A percentile compares a stretch with the other conserved stretches of the same genome.
Conservation (phyloP, 2,797 vertebrate species). For the Poliocrania exsul region DNA sequence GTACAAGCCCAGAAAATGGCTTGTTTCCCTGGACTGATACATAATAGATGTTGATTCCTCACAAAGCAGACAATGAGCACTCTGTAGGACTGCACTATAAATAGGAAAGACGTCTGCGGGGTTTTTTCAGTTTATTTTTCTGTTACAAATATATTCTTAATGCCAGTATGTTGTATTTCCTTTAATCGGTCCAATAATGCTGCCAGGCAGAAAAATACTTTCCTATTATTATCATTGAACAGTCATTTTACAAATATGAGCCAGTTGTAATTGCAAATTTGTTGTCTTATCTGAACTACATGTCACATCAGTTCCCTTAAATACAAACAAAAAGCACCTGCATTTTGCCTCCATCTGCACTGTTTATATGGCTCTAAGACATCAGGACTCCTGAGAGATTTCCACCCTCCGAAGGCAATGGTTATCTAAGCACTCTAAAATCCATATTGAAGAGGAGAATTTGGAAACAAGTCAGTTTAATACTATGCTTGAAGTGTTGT, state of each 20-base stretch:
- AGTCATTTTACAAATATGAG: background rate
- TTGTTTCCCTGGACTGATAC: constrained; percentile 62
- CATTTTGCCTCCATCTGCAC: background rate
- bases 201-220: constrained; percentile 11
- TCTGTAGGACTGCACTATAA: constrained; percentile 51
- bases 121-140: constrained; percentile 40
- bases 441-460: background rate
- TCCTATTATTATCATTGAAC: background rate
- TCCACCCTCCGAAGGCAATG: background rate
- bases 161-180: background rate
- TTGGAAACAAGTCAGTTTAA: background rate
- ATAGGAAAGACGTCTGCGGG: background rate
- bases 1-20: constrained; percentile 8
- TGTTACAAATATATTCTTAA: background rate
- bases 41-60: constrained; percentile 58
- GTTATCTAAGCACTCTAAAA: background rate
- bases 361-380: background rate
- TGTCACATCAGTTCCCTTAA: background rate
- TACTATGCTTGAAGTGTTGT: background rate
- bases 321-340: background rate
- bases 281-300: constrained; percentile 16
- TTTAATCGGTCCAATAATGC: constrained; percentile 60
- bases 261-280: constrained; percentile 7
- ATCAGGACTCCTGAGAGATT: background rate
- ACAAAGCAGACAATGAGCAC: constrained; percentile 50